A percentile compares a stretch with the other conserved stretches of the same genome.
Conservation (phyloP, 2,888 invertebrate genomes). For the Anticlea derivata region DNA sequence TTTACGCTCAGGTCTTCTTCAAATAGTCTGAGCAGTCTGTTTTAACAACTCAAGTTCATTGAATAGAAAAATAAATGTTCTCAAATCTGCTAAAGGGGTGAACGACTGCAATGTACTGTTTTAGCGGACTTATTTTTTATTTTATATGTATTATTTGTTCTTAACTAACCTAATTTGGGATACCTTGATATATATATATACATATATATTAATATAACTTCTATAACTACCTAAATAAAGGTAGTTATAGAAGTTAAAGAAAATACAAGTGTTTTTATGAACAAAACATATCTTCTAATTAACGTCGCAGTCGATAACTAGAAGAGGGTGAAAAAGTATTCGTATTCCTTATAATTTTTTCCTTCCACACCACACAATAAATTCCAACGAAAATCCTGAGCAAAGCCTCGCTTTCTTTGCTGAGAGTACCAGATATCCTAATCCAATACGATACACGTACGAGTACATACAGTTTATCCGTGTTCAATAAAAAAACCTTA, state of each 20-base stretch:
- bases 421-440: neutral
- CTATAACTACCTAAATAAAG: too few species aligned
- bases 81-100: constrained; percentile 4
- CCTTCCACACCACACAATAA: neutral
- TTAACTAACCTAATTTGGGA: too few species aligned
- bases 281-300: too few species aligned
- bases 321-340: neutral
- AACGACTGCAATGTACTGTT: neutral
- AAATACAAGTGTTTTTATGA: too few species aligned
- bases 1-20: constrained; percentile 22
- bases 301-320: too few species aligned
- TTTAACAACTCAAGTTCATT: constrained; percentile 28
- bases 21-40: constrained; percentile 24
- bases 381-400: neutral
- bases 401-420: neutral
- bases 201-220: too few species aligned
- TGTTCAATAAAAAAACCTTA: constrained; percentile 6
- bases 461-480: constrained; percentile 3
- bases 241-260: too few species aligned
- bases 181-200: too few species aligned
- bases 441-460: constrained; percentile 2
- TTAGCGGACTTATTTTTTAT: too few species aligned
- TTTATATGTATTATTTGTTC: too few species aligned
- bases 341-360: neutral
- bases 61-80: constrained; percentile 19